Evolutionary conservation across 2,113 vertebrate species (phyloP).

Genomic region (Crypturellus undulatus): DNA sequence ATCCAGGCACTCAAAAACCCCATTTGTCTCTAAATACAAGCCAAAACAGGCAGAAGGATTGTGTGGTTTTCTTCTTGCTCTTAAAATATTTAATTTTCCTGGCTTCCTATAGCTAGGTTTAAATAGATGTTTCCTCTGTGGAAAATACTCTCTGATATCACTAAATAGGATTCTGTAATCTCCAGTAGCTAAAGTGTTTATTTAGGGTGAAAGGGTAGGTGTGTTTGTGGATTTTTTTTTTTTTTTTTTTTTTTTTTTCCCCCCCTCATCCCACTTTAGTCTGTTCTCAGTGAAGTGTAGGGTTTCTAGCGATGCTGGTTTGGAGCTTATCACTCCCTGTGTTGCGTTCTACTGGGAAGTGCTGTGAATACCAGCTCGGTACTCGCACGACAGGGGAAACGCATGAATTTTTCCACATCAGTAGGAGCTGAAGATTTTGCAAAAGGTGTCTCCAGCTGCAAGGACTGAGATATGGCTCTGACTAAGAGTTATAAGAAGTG

Average conservation of each 20-base stretch:
- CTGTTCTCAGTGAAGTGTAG: rapidly evolving
- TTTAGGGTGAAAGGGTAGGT: constrained; percentile 14
- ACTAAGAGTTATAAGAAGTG: not conserved
- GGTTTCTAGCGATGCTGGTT: not conserved
- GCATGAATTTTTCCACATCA: constrained; percentile 72
- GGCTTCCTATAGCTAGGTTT: not conserved
- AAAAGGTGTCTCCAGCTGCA: constrained; percentile 60
- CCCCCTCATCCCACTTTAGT: not conserved
- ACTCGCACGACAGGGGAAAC: constrained; percentile 19
- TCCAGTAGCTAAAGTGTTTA: constrained; percentile 36
- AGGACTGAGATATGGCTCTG: constrained; percentile 5
- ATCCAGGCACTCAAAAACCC: not conserved
- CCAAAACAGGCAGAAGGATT: not conserved
- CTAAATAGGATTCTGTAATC: constrained; percentile 58
- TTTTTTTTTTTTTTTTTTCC: too few species aligned
- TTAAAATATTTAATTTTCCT: not conserved
- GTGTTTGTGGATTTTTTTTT: too few species aligned
- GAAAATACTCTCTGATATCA: constrained; percentile 33
- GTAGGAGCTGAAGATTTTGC: constrained; percentile 39
- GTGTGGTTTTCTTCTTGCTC: not conserved
- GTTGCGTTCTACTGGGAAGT: not conserved
- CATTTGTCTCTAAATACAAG: not conserved
- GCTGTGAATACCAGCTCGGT: not conserved
- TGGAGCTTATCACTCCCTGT: constrained; percentile 26
- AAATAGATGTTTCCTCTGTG: not conserved